Evolutionary conservation across 2,888 invertebrate species (phyloP), one percentile per base, ranked within the genome.

Genomic region (Nowickia ferox): DNA sequence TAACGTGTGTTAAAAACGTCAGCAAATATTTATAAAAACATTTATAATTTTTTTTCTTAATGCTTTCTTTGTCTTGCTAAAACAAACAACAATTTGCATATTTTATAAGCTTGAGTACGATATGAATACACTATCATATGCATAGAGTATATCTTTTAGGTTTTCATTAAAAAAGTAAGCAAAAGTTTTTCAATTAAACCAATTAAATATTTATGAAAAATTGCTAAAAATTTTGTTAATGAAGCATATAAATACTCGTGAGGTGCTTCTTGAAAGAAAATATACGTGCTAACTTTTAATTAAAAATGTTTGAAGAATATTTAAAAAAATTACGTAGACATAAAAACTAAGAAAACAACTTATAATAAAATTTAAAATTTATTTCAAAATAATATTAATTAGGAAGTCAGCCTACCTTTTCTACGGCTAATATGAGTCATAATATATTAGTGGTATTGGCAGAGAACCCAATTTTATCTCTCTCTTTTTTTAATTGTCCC

Each of bases 131-230:
- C 11, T 17, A 38, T 51, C 46, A 22, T 42, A 57, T 40, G 19
- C 15, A 51, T 15, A 6, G 30, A 30, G 30, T 30, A 30, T 51
- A 40, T 40, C 71, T 48, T 51, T 40, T n/a, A 6, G 4, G 11
- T 8, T 51, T 5, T 44, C 44, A 10, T 30, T 17, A n/a, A 51
- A 59, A 77, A 48, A n/a, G 0, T 42, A 30, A 57, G 66, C n/a
- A 80, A 81, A 30, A 81, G 71, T 84, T 84, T 84, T 81, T 84
- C 80, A 84, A 84, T 80, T 80, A 66, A 61, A 72, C 46, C 71
- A 84, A 84, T 84, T 80, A 84, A 80, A 84, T 80, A 84, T 80
- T 84, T 80, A 84, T 65, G 76, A 76, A 42, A 77, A 75, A 51
- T 68, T 57, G 40, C 15, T 55, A 9, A 46, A 75, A 68, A 46